Evolutionary conservation across 2,888 invertebrate species (phyloP), one percentile per base, ranked within the genome.

Genomic region (Drosophila flavopinicola): DNA sequence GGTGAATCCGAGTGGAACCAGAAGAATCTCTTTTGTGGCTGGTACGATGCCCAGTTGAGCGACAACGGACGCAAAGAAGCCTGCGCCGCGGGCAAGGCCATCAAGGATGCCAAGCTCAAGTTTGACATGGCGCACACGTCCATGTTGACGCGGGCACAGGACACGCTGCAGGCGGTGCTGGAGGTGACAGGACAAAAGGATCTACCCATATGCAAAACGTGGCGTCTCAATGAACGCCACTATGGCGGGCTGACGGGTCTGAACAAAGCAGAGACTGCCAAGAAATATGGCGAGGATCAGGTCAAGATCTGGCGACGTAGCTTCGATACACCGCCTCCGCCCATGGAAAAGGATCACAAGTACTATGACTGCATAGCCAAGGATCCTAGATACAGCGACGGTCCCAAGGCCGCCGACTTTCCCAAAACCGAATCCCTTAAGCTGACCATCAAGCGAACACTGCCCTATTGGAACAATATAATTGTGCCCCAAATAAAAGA

Each of bases 391-490:
- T 96, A 96, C 79, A 93, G 93, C 15, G 92, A 93, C 15, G 94
- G 94, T 69, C 96, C 95, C 0, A 95, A 95, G 58, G 92, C 93
- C 0, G 94, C 94, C 0, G 94, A 96, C 74, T 96, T 97, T 86
- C 97, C 97, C 0, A 95, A 93, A 93, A 95, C 94, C 75, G 97
- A 97, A 89, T 96, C 97, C 11, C 91, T 97, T 39, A 95, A 97
- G 88, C 91, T 96, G 32, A 97, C 96, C 4, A 96, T 96, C 88
- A 94, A 94, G 60, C 93, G 97, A 47, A 96, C 96, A 1, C 91
- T 96, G 80, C 98, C 98, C 0, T 98, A 95, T 89, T 98, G 98
- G 95, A 96, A 97, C 90, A 92, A 96, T 86, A 93, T 94, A 20
- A 95, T 99, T 91, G 85, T 89, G 90, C 90, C 92, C 35, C 93